Percentiles rank a stretch among this genome's conserved stretches.
Evolutionary conservation across 2,797 vertebrate genomes (phyloP).

Genomic region (Pogoniulus pusillus): DNA sequence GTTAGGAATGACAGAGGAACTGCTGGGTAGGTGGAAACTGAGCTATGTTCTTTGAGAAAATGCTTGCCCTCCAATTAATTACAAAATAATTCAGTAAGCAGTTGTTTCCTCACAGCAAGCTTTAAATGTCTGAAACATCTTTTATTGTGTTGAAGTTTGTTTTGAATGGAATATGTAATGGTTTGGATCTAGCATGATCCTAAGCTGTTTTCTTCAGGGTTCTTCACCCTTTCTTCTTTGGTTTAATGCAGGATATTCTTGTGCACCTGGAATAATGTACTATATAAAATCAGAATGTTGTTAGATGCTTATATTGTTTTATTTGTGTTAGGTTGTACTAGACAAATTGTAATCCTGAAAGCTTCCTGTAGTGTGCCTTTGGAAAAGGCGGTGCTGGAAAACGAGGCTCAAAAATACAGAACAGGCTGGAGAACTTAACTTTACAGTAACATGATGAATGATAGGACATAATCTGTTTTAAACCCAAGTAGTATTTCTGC

Average conservation of each 20-base stretch:
- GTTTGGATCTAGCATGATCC: background rate
- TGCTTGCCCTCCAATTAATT: background rate
- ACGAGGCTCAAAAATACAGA: background rate
- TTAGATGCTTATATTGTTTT: background rate
- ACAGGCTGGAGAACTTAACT: background rate
- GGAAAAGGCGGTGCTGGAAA: background rate
- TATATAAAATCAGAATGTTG: background rate
- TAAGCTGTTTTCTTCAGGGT: background rate
- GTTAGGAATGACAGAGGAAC: background rate
- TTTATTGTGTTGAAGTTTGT: background rate
- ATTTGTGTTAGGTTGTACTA: background rate
- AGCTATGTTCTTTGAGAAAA: background rate
- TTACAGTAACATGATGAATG: background rate
- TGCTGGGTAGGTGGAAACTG: background rate
- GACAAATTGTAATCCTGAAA: background rate
- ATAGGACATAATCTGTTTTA: background rate
- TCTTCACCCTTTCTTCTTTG: background rate
- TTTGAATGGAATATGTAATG: background rate
- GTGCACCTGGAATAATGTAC: background rate
- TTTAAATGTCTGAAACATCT: background rate
- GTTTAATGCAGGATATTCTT: background rate
- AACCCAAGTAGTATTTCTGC: accelerated
- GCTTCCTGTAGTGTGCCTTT: background rate
- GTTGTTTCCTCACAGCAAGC: background rate
- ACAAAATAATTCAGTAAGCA: background rate